Conservation (phyloP, 2,888 invertebrate genomes). For the Volucella zonaria region DNA sequence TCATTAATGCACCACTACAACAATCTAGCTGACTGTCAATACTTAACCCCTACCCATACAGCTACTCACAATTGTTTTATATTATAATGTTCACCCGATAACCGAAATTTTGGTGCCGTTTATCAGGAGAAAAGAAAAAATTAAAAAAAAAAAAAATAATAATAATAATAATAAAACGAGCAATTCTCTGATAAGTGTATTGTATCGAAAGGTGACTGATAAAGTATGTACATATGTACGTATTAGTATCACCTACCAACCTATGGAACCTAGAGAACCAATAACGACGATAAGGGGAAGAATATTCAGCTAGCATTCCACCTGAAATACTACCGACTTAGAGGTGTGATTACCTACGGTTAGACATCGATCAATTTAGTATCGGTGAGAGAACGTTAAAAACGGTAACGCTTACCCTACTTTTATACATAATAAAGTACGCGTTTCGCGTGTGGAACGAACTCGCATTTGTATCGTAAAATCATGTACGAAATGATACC, state of each 20-base stretch:
- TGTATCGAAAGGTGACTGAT: constrained; percentile 60
- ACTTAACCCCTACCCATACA: constrained; percentile 11
- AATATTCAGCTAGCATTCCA: constrained; percentile 12
- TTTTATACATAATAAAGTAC: constrained; percentile 19
- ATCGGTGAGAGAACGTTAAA: constrained; percentile 45
- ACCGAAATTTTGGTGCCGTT: constrained; percentile 25
- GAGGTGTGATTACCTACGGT: constrained; percentile 49
- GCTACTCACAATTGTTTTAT: constrained; percentile 32
- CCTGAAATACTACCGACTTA: constrained; percentile 32
- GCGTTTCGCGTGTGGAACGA: constrained; percentile 22
- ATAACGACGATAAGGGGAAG: constrained; percentile 7
- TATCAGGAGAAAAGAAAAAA: constrained; percentile 35
- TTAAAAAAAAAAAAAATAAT: not conserved
- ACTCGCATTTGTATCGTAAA: constrained; percentile 32
- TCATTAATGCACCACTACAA: not conserved
- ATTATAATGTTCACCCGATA: constrained; percentile 51
- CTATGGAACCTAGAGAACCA: constrained; percentile 1
- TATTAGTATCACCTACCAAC: constrained; percentile 26
- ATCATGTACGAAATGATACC: constrained; percentile 46
- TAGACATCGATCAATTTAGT: constrained; percentile 53
- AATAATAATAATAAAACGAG: not conserved
- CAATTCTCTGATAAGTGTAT: constrained; percentile 56
- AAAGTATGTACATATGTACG: constrained; percentile 8
- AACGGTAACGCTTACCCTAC: constrained; percentile 36
- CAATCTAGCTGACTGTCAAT: not conserved